A percentile compares a stretch with the other conserved stretches of the same genome.
phyloP scores from a whole-genome alignment of 1,140 invertebrate species.

The Halesus radiatus region DNA sequence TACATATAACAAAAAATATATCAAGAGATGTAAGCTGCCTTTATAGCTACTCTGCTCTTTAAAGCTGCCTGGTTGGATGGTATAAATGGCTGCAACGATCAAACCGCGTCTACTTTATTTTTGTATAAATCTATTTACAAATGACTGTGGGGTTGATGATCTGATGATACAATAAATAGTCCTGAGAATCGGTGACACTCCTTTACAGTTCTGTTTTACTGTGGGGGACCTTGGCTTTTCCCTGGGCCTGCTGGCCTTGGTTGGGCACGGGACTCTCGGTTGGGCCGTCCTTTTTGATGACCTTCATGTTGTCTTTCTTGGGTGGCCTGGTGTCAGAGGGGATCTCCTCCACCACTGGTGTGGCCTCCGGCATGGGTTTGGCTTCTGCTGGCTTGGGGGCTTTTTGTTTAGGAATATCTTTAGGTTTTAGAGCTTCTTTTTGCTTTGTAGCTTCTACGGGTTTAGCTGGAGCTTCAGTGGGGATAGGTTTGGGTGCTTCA shows the following conservation, averaged over 20 bases:
- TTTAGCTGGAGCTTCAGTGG: conserved; percentile 50
- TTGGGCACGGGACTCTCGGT: conserved; percentile 65
- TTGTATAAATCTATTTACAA: conserved; percentile 10
- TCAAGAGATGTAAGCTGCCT: neutral
- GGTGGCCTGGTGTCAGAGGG: conserved; percentile 70
- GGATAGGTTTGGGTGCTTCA: too few relatives aligned
- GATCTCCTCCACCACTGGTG: conserved; percentile 70
- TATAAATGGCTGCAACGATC: neutral
- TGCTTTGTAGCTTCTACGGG: conserved; percentile 28
- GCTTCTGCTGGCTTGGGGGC: conserved; percentile 49
- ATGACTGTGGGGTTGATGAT: conserved; percentile 11
- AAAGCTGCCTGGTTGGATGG: neutral
- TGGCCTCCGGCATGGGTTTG: conserved; percentile 24
- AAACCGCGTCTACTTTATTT: neutral
- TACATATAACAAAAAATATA: neutral
- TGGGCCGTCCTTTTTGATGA: conserved; percentile 72
- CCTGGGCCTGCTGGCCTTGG: neutral
- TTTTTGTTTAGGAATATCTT: conserved; percentile 55
- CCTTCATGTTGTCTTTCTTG: conserved; percentile 70
- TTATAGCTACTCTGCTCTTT: neutral
- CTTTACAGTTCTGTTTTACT: conserved; percentile 49
- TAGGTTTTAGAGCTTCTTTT: conserved; percentile 51
- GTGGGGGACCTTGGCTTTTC: conserved; percentile 29
- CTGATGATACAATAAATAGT: conserved; percentile 19
- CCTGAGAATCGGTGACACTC: neutral